A percentile compares a stretch with the other conserved stretches of the same genome.
Evolutionary conservation across 2,797 vertebrate species (phyloP).

Genomic region (Adrianichthys oophorus): DNA sequence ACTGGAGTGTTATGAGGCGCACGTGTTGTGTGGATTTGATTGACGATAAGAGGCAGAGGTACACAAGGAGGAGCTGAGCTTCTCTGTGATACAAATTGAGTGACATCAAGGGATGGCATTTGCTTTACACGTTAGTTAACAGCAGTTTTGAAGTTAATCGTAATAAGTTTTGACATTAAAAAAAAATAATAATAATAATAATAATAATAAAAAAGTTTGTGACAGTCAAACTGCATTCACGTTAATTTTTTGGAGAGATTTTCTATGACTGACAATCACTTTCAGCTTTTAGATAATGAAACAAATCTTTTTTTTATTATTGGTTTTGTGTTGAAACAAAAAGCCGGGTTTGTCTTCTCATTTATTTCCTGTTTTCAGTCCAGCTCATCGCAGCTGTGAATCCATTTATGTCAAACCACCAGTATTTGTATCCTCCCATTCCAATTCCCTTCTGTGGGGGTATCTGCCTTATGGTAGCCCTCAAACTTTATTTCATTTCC

Average conservation of each 20-base stretch:
- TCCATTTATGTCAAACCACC: slow-evolving; percentile 79
- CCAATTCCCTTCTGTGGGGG: slow-evolving; percentile 54
- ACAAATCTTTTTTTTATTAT: slow-evolving; percentile 30
- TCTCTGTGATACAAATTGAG: slow-evolving; percentile 47
- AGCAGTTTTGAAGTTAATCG: slow-evolving; percentile 53
- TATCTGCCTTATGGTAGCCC: slow-evolving; percentile 27
- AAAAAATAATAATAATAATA: too few species aligned
- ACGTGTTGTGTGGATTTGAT: slow-evolving; percentile 10
- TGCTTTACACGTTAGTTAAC: slow-evolving; percentile 54
- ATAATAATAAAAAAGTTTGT: background rate
- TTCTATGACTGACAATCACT: slow-evolving; percentile 9
- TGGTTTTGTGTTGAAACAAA: slow-evolving; percentile 19
- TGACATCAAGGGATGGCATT: slow-evolving; percentile 58
- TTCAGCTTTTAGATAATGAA: slow-evolving; percentile 8
- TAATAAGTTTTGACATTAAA: slow-evolving; percentile 34
- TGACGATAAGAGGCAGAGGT: slow-evolving; percentile 28
- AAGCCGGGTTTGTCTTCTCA: slow-evolving; percentile 34
- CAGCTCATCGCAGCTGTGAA: slow-evolving; percentile 77
- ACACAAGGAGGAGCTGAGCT: slow-evolving; percentile 29
- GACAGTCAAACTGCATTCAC: slow-evolving; percentile 4
- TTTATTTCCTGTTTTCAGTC: slow-evolving; percentile 82
- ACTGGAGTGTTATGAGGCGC: slow-evolving; percentile 1
- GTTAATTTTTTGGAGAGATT: background rate
- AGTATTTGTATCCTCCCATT: slow-evolving; percentile 65
- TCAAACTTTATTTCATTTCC: slow-evolving; percentile 44